These are phyloP conservation scores for Acropternis orthonyx DNA, from an alignment of 2,797 vertebrate genomes.

Conservation along the genomic window DNA sequence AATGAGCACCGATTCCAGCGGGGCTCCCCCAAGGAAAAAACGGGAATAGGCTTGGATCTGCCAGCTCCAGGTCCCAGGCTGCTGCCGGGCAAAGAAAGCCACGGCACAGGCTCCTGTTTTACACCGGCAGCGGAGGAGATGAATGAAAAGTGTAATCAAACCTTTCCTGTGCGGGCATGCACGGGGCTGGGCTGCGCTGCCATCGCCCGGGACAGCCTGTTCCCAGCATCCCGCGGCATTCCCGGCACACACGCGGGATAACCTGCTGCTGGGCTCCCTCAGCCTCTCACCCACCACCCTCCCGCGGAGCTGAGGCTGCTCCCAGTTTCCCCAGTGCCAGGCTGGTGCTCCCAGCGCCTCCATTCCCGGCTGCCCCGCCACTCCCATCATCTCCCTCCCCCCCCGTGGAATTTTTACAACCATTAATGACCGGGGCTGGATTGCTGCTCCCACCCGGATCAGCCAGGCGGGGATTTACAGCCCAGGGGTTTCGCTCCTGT, in stretches of 20 bases:
- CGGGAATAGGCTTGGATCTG: background rate
- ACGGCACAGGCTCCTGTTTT: background rate
- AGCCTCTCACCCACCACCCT: background rate
- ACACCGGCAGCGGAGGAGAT: background rate
- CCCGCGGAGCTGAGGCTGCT: background rate
- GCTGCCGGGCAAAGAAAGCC: background rate
- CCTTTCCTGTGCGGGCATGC: background rate
- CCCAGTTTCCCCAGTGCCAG: background rate
- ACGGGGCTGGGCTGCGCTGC: background rate
- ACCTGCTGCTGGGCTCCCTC: background rate
- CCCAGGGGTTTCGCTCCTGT: background rate
- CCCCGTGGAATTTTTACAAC: background rate
- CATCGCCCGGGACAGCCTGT: background rate
- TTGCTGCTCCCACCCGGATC: background rate
- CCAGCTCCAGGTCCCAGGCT: background rate
- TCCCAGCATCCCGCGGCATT: background rate
- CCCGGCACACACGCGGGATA: fast-evolving
- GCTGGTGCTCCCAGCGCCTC: background rate
- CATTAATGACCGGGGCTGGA: background rate
- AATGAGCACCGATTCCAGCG: background rate
- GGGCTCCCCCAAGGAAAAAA: background rate
- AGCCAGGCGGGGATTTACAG: background rate
- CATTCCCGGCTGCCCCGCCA: background rate
- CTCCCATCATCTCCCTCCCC: background rate
- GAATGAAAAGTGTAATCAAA: background rate